phyloP scores from a whole-genome alignment of 1,140 invertebrate species.

The Drosophila pandora region DNA sequence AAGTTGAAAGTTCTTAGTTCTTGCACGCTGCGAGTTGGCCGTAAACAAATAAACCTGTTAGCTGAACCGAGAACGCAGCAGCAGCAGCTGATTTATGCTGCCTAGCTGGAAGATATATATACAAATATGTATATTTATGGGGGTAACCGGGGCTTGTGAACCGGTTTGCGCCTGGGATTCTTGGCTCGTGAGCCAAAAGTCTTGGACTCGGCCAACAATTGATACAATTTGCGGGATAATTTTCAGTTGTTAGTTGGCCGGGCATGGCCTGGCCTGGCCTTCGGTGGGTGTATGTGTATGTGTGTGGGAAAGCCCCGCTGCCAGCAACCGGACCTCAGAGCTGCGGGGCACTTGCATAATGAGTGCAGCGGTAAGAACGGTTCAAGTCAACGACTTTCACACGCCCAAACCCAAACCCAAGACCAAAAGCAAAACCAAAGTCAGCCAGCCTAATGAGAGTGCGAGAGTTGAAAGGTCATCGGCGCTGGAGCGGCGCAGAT shows the following conservation, averaged over 20 bases:
- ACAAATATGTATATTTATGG: conserved; percentile 45
- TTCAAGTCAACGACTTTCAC: conserved; percentile 65
- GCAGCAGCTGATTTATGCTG: conserved; percentile 73
- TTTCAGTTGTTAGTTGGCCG: conserved; percentile 21
- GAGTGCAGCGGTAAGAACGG: conserved; percentile 31
- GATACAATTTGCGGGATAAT: conserved; percentile 73
- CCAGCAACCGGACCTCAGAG: conserved; percentile 24
- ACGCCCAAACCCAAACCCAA: conserved; percentile 45
- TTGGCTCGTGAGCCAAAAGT: conserved; percentile 45
- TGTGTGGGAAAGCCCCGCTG: conserved; percentile 62
- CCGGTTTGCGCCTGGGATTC: conserved; percentile 53
- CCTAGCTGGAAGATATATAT: conserved; percentile 20
- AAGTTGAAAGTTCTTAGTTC: conserved; percentile 54
- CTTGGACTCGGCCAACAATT: conserved; percentile 61
- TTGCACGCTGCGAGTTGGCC: conserved; percentile 34
- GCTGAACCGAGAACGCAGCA: conserved; percentile 40
- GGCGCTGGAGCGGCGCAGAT: conserved; percentile 46
- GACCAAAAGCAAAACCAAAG: conserved; percentile 22
- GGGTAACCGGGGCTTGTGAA: conserved; percentile 26
- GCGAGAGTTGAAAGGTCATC: conserved; percentile 70
- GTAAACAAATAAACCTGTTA: conserved; percentile 79
- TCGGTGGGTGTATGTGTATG: conserved; percentile 42
- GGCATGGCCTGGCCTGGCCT: conserved; percentile 27
- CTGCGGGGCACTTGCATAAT: conserved; percentile 38
- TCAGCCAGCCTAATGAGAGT: conserved; percentile 38